These are phyloP conservation scores for Crocodylus rhombifer DNA, from an alignment of 2,797 vertebrate genomes.

Conservation along the genomic window DNA sequence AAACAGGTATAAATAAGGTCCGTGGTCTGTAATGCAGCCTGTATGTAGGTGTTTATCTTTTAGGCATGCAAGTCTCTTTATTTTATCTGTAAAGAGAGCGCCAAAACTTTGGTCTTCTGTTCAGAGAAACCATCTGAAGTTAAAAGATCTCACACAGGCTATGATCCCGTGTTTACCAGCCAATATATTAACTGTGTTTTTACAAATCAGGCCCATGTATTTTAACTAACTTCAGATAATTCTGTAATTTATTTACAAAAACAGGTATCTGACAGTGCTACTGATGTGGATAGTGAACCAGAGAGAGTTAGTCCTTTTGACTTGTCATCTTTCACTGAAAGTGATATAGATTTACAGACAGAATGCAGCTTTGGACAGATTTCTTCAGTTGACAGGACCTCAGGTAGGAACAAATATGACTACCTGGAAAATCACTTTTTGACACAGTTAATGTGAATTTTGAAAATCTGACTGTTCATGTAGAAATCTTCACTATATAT, in stretches of 20 bases:
- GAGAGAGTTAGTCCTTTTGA: constrained; percentile 62
- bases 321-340: constrained; percentile 59
- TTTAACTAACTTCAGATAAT: neutral
- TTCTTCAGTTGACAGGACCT: constrained; percentile 60
- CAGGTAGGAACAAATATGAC: constrained; percentile 70
- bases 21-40: no score
- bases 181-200: neutral
- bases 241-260: constrained; percentile 8
- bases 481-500: neutral
- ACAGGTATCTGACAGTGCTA: constrained; percentile 67
- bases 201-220: neutral
- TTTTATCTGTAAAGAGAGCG: no score
- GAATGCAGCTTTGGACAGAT: constrained; percentile 43
- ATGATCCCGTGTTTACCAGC: neutral
- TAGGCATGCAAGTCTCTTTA: no score
- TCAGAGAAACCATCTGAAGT: neutral
- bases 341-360: constrained; percentile 68
- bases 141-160: neutral
- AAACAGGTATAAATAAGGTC: no score
- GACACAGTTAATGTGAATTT: neutral
- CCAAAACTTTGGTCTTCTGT: neutral
- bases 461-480: neutral
- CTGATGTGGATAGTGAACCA: constrained; percentile 74
- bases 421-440: neutral
- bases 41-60: no score